phyloP scores from a whole-genome alignment of 2,797 vertebrate genomes.

The Argentina silus region DNA sequence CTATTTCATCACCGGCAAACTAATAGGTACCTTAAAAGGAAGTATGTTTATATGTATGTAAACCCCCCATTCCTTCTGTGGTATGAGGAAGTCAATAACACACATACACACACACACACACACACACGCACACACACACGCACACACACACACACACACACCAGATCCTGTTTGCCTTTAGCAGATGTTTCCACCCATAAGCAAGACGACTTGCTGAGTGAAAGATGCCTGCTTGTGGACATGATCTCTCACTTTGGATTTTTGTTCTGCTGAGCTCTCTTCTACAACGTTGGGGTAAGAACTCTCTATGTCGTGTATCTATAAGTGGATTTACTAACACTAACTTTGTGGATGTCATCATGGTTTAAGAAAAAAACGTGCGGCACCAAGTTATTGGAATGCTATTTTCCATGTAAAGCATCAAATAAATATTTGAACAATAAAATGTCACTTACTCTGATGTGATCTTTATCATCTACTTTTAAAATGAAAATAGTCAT shows the following conservation, averaged over 20 bases:
- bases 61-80: conserved; percentile 46
- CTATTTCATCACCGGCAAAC: neutral
- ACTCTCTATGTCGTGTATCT: neutral
- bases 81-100: conserved; percentile 64
- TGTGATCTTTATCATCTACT: too few species aligned
- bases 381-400: neutral
- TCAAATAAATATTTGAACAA: too few species aligned
- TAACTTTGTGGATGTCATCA: neutral
- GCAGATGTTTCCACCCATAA: neutral
- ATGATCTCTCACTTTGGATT: neutral
- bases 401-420: neutral
- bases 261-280: neutral
- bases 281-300: conserved; percentile 4
- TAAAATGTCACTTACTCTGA: too few species aligned
- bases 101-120: conserved; percentile 37
- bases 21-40: conserved; percentile 60
- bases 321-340: neutral
- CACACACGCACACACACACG: conserved; percentile 11
- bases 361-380: neutral
- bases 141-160: conserved; percentile 4
- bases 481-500: too few species aligned
- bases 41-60: conserved; percentile 55
- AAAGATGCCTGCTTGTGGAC: conserved; percentile 1
- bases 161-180: conserved; percentile 2
- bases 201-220: too few species aligned